Evolutionary conservation across 2,113 vertebrate species (phyloP).

Genomic region (Cranoglanis bouderius): DNA sequence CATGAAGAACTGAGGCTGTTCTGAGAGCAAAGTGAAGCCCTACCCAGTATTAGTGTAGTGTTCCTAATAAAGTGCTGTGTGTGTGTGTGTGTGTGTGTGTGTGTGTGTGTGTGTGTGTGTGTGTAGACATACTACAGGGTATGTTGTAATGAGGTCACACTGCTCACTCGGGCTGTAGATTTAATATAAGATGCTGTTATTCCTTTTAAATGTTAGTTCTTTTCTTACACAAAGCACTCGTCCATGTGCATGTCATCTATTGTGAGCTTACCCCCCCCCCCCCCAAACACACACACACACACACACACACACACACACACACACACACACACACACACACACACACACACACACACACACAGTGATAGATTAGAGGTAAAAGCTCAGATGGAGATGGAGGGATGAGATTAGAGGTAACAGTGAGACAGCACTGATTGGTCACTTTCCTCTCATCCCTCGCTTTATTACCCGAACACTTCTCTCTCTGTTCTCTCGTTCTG

Average conservation of each 20-base stretch:
- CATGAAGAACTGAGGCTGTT: too few species aligned
- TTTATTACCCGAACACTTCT: not conserved
- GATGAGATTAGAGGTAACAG: not conserved
- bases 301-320: conserved; percentile 69
- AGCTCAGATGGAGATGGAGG: conserved; percentile 47
- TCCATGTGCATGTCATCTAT: not conserved
- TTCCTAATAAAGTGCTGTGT: too few species aligned
- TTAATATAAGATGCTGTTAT: not conserved
- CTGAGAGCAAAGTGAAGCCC: too few species aligned
- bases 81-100: too few species aligned
- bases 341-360: conserved; percentile 72
- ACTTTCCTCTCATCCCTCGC: not conserved
- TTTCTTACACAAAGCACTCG: not conserved
- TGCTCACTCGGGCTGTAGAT: not conserved
- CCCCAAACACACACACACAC: not conserved
- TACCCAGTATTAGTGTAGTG: too few species aligned
- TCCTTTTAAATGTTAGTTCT: not conserved
- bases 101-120: too few species aligned
- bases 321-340: conserved; percentile 22
- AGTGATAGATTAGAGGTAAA: conserved; percentile 56
- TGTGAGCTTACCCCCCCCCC: too few species aligned
- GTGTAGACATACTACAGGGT: too few species aligned
- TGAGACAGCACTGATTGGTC: not conserved
- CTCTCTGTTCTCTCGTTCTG: not conserved
- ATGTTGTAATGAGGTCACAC: not conserved